A percentile compares a stretch with the other conserved stretches of the same genome.
These are phyloP conservation scores for Patella caerulea DNA, from an alignment of 2,888 invertebrate genomes.

Conservation along the genomic window DNA sequence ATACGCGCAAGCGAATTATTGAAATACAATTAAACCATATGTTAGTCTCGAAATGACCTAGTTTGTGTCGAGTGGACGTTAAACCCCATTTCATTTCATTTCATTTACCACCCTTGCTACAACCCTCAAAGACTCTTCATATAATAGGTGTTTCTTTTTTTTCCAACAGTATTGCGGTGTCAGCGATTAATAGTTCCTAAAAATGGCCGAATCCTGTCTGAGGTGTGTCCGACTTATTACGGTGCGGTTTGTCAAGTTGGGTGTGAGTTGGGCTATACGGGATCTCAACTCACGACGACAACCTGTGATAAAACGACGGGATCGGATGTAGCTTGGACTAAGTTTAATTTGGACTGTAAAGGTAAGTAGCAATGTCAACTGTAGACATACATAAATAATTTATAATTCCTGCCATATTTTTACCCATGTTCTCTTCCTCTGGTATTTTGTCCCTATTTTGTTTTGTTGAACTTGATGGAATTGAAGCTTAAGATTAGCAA, in stretches of 20 bases:
- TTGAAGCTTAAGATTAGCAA: too few relatives aligned
- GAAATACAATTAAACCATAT: too few relatives aligned
- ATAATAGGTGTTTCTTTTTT: neutral
- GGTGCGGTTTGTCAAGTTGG: conserved; percentile 46
- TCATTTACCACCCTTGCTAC: too few relatives aligned
- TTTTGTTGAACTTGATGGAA: too few relatives aligned
- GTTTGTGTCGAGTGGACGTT: neutral
- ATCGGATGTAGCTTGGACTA: conserved; percentile 37
- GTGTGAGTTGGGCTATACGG: conserved; percentile 46
- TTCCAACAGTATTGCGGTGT: conserved; percentile 45
- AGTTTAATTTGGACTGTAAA: conserved; percentile 37
- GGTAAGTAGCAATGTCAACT: conserved; percentile 25
- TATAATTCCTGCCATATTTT: too few relatives aligned
- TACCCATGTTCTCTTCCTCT: too few relatives aligned
- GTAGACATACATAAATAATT: neutral
- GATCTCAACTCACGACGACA: conserved; percentile 30
- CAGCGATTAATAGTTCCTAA: conserved; percentile 34
- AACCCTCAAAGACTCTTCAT: too few relatives aligned
- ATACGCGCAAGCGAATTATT: too few relatives aligned
- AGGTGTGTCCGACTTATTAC: conserved; percentile 42
- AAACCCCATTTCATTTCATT: neutral
- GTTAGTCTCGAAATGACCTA: too few relatives aligned
- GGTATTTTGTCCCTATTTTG: too few relatives aligned
- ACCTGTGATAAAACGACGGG: conserved; percentile 40
- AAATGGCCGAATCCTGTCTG: conserved; percentile 43